phyloP scores from a whole-genome alignment of 2,888 invertebrate species.

The Eucriotettix oculatus region DNA sequence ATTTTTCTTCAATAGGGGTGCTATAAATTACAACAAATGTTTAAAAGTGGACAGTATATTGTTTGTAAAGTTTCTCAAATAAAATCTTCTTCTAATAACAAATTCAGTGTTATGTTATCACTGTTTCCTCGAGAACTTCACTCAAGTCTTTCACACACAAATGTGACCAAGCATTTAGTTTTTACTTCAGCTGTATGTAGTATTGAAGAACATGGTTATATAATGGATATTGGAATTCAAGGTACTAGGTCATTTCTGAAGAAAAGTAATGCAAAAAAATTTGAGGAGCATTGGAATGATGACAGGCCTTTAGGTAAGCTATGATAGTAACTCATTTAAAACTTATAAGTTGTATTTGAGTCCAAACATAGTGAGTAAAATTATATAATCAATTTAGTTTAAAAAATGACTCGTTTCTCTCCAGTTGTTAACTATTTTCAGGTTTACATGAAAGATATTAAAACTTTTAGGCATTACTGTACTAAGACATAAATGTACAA shows the following conservation, averaged over 20 bases:
- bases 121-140: not conserved
- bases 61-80: not conserved
- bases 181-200: conserved; percentile 51
- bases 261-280: conserved; percentile 32
- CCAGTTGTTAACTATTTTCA: too few relatives aligned
- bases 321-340: too few relatives aligned
- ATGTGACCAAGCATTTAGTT: not conserved
- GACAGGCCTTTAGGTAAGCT: not conserved
- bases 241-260: conserved; percentile 57
- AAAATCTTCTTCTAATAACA: not conserved
- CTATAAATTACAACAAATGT: not conserved
- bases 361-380: too few relatives aligned
- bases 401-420: not conserved
- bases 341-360: too few relatives aligned
- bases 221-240: conserved; percentile 59
- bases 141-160: not conserved
- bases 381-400: not conserved
- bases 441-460: too few relatives aligned
- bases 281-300: conserved; percentile 26
- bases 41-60: not conserved
- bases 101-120: not conserved
- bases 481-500: too few relatives aligned
- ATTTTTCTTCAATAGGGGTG: not conserved
- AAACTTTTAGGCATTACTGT: too few relatives aligned
- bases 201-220: conserved; percentile 70